Conservation (phyloP, 2,797 vertebrate genomes). For the Sylvia borin region DNA sequence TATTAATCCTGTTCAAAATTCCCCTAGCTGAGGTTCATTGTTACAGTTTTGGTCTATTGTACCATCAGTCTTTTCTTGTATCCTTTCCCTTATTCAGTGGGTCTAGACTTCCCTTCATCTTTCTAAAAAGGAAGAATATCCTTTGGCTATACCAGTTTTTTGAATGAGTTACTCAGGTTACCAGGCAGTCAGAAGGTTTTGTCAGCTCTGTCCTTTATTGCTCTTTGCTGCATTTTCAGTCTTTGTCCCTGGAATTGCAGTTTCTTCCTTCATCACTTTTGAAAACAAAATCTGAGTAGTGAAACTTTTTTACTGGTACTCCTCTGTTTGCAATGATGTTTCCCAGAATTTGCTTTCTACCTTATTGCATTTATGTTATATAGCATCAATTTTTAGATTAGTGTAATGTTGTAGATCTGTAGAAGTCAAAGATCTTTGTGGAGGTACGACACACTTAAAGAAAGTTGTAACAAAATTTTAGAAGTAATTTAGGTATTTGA, state of each 20-base stretch:
- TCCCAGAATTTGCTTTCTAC: neutral
- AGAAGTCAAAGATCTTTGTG: neutral
- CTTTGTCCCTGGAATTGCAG: neutral
- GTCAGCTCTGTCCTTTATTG: neutral
- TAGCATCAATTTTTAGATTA: neutral
- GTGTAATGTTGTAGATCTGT: neutral
- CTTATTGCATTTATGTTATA: neutral
- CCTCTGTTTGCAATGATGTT: neutral
- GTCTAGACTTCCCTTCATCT: neutral
- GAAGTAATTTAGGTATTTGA: slow-evolving; percentile 1
- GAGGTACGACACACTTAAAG: neutral
- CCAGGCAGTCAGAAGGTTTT: neutral
- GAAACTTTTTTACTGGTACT: neutral
- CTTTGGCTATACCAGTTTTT: neutral
- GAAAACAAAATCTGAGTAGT: neutral
- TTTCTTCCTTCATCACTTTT: neutral
- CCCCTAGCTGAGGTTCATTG: neutral
- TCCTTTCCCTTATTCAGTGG: neutral
- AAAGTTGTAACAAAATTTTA: neutral
- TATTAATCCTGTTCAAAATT: neutral
- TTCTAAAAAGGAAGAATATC: neutral
- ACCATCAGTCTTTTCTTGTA: neutral
- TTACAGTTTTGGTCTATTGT: neutral
- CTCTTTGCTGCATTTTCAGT: neutral
- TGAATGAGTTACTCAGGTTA: neutral